These are phyloP conservation scores for Leuciscus idus DNA, from an alignment of 2,113 vertebrate species.

Conservation along the genomic window DNA sequence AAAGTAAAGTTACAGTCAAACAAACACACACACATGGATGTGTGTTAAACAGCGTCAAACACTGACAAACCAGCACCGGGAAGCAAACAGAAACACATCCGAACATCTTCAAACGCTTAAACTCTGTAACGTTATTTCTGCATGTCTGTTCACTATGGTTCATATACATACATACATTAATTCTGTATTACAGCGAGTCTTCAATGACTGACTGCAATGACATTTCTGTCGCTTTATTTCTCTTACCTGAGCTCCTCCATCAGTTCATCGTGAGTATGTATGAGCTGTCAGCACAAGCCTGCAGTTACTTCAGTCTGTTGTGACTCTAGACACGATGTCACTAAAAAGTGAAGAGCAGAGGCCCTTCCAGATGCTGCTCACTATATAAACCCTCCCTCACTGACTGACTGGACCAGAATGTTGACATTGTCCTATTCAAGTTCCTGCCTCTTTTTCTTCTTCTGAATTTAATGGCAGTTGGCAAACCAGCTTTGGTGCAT, in stretches of 20 bases:
- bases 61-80: not conserved
- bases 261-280: not conserved
- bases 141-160: not conserved
- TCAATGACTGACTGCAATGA: not conserved
- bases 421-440: not conserved
- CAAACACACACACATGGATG: not conserved
- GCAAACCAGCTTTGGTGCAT: too few relatives aligned
- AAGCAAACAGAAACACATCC: not conserved
- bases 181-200: not conserved
- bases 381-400: not conserved
- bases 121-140: not conserved
- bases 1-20: constrained; percentile 23
- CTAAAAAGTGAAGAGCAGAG: not conserved
- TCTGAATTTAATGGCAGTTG: too few relatives aligned
- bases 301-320: not conserved
- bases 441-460: not conserved
- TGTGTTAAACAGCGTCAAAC: not conserved
- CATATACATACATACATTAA: not conserved
- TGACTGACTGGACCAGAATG: not conserved
- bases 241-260: constrained; percentile 26
- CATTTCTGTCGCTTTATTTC: not conserved
- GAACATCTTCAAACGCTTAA: not conserved
- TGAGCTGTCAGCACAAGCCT: not conserved
- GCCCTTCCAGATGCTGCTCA: constrained; percentile 10
- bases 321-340: not conserved